Evolutionary conservation across 1,140 invertebrate genomes (phyloP), one percentile per base, ranked within the genome.

Genomic region (Atta cephalotes): DNA sequence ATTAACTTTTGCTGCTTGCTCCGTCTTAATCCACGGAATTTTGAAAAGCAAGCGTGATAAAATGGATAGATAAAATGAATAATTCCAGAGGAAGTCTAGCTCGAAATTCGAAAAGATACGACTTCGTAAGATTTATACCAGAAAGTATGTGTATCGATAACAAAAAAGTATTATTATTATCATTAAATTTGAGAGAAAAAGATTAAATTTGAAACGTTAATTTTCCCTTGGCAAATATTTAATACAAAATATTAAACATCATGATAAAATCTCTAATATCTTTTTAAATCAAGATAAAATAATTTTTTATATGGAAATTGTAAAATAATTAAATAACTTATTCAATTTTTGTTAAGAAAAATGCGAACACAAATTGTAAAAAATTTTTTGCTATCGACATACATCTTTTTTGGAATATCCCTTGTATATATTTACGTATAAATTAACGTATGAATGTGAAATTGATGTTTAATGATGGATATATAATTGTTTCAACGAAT

Each of bases 401-500:
- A 35, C 39, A 76, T 28, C n/a, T 76, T 49, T n/a, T 31, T 84
- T 51, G 28, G 25, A 84, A 62, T 18, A 63, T 76, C 9, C 28
- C 14, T 10, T 84, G 10, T 60, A 74, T 35, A 84, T 76, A 84
- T 9, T 10, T 45, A 45, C 9, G 39, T 7, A 39, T 10, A 63
- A 12, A 49, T 60, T 74, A 74, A 82, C 25, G 58, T 63, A 9
- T 74, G 56, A 6, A 76, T 28, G 80, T 63, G 39, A 74, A 62
- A 84, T 62, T 76, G 39, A 51, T 63, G 56, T 74, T 51, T 74
- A 74, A 60, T 60, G 35, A 18, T 31, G 35, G 2, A 62, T 49
- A 70, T 60, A 10, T 84, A 62, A 74, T 84, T 63, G n/a, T 84
- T 84, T 84, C 28, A 84, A 82, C 56, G 68, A 82, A 72, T 35